Percentiles rank a stretch among this genome's conserved stretches.
These are phyloP conservation scores for Rousettus leschenaultii DNA, from an alignment of 2,113 vertebrate genomes.

Conservation along the genomic window DNA sequence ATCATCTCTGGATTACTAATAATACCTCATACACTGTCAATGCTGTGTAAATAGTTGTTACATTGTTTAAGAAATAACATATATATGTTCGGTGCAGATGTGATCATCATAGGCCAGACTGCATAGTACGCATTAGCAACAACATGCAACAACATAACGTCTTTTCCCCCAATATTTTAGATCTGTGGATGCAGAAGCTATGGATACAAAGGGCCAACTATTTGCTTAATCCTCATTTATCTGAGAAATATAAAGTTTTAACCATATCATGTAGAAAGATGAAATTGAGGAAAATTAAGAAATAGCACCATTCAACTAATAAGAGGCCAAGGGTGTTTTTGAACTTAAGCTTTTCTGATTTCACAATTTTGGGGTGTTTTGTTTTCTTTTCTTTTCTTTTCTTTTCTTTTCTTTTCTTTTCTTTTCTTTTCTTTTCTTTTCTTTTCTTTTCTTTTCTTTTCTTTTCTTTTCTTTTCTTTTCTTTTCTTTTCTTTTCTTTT, in stretches of 20 bases:
- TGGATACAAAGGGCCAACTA: background rate
- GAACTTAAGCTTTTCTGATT: slow-evolving; percentile 4
- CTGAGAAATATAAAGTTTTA: slow-evolving; percentile 12
- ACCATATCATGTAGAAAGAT: background rate
- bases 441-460: no score
- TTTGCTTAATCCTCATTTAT: background rate
- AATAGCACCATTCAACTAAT: background rate
- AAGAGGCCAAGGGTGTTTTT: background rate
- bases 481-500: background rate
- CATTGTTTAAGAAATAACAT: background rate
- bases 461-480: background rate
- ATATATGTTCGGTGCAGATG: background rate
- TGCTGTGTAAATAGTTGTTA: background rate
- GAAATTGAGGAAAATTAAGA: background rate
- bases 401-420: no score
- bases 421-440: background rate
- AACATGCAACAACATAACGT: background rate
- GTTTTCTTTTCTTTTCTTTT: background rate
- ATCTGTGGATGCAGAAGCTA: background rate
- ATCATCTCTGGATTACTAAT: background rate
- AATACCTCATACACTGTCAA: background rate
- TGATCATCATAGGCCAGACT: background rate
- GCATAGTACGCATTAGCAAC: background rate
- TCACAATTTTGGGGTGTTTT: background rate
- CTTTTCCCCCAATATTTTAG: background rate